Evolutionary conservation across 30 jellyfish, hydroid and myxozoan genomes (phyloP), one percentile per base, ranked within the genome.

Genomic region (Clytia hemisphaerica): DNA sequence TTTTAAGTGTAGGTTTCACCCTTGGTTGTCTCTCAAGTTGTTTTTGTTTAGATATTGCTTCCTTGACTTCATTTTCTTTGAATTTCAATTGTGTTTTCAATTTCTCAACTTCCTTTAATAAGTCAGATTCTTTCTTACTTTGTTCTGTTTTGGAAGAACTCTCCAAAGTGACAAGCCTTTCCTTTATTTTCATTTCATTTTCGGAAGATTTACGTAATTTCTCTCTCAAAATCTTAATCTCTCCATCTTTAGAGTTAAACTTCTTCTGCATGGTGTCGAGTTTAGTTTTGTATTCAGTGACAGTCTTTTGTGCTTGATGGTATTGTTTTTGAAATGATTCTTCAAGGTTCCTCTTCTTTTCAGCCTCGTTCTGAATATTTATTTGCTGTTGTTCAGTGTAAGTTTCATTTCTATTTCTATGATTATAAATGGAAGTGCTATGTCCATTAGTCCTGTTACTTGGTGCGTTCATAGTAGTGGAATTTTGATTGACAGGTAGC

Each of bases 161-260:
- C 48, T 79, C 89, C 9, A 67, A 26, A 44, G 35, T 71, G 61
- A 45, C 75, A 34, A 79, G 37, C 49, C 69, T 57, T 0, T 44
- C 47, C 49, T 54, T 88, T 26, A 50, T 46, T 29, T 42, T 53
- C 6, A 57, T 67, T 28, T 75, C 79, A 22, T 79, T 87, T 37
- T 88, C 97, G 4, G 77, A 68, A 9, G 73, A 46, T 47, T 51
- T 80, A 31, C 57, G 63, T 36, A 88, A 45, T 14, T 66, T 32
- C 35, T 88, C 93, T 32, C 97, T 84, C 2, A 88, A 84, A 26
- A 88, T 88, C 44, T 80, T 88, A 6, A 88, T 74, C 55, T 88
- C 97, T 2, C 97, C 97, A 33, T 88, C 97, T 76, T 75, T 88
- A 0, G 91, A 62, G 16, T 71, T 49, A 24, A 60, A 73, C 34